phyloP scores from a whole-genome alignment of 2,113 vertebrate genomes.

The Lynx canadensis region DNA sequence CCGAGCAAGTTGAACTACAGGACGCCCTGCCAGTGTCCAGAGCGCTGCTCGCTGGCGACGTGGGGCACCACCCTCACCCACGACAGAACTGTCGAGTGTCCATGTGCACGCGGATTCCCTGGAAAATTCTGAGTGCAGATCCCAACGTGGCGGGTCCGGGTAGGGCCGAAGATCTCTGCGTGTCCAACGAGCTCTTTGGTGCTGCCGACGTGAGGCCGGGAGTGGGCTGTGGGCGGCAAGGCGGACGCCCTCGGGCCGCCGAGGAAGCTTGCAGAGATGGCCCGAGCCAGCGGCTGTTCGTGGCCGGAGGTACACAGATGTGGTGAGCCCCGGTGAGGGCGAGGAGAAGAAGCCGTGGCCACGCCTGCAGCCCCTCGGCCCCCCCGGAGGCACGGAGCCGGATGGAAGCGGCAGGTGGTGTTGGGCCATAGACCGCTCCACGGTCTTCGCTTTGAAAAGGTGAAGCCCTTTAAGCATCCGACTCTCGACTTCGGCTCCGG shows the following conservation, averaged over 20 bases:
- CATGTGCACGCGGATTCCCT: background rate
- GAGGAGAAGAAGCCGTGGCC: background rate
- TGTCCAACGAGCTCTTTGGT: background rate
- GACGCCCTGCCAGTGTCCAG: background rate
- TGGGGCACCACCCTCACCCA: accelerated
- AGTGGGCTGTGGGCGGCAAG: background rate
- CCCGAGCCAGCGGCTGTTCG: background rate
- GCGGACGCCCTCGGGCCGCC: background rate
- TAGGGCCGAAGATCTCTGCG: background rate
- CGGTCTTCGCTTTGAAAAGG: background rate
- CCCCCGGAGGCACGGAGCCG: background rate
- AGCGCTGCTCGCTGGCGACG: accelerated
- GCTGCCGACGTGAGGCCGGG: background rate
- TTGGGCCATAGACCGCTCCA: background rate
- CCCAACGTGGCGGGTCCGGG: background rate
- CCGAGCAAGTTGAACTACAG: accelerated
- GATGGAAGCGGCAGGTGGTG: accelerated
- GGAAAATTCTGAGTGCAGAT: background rate
- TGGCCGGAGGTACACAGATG: too few species aligned
- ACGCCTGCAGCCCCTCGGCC: background rate
- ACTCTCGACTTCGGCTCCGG: too few species aligned
- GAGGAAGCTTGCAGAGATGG: too few species aligned
- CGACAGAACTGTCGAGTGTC: background rate
- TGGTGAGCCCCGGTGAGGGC: accelerated
- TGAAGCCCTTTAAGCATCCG: background rate